These are phyloP conservation scores for Caenorhabditis sp. DNA, from an alignment of 2,888 invertebrate species.

Conservation along the genomic window DNA sequence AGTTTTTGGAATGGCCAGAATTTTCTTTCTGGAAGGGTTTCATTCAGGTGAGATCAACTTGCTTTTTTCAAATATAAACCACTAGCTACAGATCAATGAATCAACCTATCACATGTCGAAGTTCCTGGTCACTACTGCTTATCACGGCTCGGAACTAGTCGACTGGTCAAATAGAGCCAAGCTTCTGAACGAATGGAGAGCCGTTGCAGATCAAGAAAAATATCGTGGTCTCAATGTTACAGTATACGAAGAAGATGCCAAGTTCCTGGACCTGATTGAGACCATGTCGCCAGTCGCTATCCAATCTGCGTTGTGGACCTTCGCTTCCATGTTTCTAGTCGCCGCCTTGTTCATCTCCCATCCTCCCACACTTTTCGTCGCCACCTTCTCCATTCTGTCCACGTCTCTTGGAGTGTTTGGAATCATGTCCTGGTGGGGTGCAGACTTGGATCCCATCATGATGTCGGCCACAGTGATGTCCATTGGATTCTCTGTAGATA, in stretches of 20 bases:
- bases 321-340: constrained; percentile 81
- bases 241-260: constrained; percentile 81
- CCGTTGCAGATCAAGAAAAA: constrained; percentile 78
- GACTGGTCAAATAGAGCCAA: constrained; percentile 80
- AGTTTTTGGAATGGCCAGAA: constrained; percentile 82
- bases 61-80: not conserved
- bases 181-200: constrained; percentile 78
- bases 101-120: constrained; percentile 71
- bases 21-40: constrained; percentile 83
- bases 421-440: constrained; percentile 80
- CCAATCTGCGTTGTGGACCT: constrained; percentile 80
- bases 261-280: constrained; percentile 81
- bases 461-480: constrained; percentile 82
- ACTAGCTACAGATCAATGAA: constrained; percentile 32
- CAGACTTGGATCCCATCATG: constrained; percentile 81
- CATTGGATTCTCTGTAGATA: constrained; percentile 83
- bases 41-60: constrained; percentile 63
- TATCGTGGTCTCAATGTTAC: constrained; percentile 78
- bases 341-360: constrained; percentile 81
- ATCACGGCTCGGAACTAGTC: constrained; percentile 73
- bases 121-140: constrained; percentile 81
- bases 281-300: constrained; percentile 77
- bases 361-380: constrained; percentile 79
- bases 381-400: constrained; percentile 79
- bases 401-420: constrained; percentile 83